A percentile compares a stretch with the other conserved stretches of the same genome.
Evolutionary conservation across 2,113 vertebrate genomes (phyloP).

Genomic region (Eurypyga helias): DNA sequence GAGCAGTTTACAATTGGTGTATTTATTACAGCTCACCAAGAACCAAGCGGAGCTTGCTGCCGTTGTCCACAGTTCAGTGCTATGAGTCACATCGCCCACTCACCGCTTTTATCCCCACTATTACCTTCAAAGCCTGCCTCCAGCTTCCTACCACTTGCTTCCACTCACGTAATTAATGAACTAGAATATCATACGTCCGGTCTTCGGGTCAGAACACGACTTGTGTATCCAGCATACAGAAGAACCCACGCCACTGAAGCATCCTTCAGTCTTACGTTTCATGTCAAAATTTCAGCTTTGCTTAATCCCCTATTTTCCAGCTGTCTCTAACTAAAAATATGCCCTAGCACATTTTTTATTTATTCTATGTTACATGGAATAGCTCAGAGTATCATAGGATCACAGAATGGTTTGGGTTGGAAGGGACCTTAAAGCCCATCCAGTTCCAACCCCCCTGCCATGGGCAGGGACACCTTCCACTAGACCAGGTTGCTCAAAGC

Average conservation of each 20-base stretch:
- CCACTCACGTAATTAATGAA: background rate
- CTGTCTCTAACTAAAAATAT: background rate
- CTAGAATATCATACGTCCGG: background rate
- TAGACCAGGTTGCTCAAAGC: too few species aligned
- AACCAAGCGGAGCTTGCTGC: background rate
- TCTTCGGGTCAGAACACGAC: background rate
- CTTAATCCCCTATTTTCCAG: background rate
- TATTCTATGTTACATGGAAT: background rate
- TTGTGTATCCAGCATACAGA: background rate
- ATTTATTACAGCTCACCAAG: background rate
- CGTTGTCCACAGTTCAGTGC: background rate
- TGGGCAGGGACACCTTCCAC: too few species aligned
- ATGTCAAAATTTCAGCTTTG: background rate
- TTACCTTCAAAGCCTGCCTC: constrained; percentile 55
- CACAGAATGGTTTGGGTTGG: too few species aligned
- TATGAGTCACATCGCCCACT: constrained; percentile 53
- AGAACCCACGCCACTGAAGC: background rate
- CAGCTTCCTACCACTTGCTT: constrained; percentile 47
- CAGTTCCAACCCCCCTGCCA: too few species aligned
- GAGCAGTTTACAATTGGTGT: background rate
- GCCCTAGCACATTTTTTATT: background rate
- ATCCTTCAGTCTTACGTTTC: background rate
- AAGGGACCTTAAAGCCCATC: too few species aligned
- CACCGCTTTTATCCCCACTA: background rate
- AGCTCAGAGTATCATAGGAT: background rate